Percentiles rank a stretch among this genome's conserved stretches.
phyloP scores from a whole-genome alignment of 2,113 vertebrate genomes.

The Todiramphus saurophagus region DNA sequence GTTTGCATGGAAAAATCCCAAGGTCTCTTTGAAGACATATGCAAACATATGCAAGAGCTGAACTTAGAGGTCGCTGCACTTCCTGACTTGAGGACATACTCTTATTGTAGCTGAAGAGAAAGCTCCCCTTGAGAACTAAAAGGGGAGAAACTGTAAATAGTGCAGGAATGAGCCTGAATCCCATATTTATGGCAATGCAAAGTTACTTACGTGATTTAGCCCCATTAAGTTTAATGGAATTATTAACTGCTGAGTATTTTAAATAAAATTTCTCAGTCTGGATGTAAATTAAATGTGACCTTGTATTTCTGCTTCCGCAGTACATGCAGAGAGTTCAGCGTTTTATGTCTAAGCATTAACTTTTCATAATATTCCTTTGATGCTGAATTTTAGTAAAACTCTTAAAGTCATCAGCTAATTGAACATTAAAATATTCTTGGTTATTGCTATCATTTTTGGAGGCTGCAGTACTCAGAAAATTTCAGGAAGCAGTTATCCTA shows the following conservation, averaged over 20 bases:
- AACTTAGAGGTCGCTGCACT: neutral
- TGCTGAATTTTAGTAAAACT: slow-evolving; percentile 4
- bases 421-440: neutral
- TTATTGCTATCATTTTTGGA: neutral
- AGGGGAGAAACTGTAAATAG: neutral
- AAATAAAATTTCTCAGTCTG: neutral
- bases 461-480: neutral
- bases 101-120: neutral
- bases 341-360: neutral
- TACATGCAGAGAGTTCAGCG: neutral
- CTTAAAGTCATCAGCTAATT: slow-evolving; percentile 1
- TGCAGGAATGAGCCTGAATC: neutral
- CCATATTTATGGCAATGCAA: neutral
- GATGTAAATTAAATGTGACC: neutral
- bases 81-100: neutral
- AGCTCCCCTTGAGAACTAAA: neutral
- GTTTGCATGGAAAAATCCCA: neutral
- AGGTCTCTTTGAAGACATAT: neutral
- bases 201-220: neutral
- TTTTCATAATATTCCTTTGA: slow-evolving; percentile 9
- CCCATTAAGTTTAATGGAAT: neutral
- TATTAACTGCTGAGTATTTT: slow-evolving; percentile 16
- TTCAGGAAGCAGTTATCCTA: slow-evolving; percentile 40
- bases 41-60: neutral
- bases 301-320: neutral